Percentiles rank a stretch among this genome's conserved stretches.
phyloP scores from a whole-genome alignment of 2,797 vertebrate species.

The Gorsachius magnificus region DNA sequence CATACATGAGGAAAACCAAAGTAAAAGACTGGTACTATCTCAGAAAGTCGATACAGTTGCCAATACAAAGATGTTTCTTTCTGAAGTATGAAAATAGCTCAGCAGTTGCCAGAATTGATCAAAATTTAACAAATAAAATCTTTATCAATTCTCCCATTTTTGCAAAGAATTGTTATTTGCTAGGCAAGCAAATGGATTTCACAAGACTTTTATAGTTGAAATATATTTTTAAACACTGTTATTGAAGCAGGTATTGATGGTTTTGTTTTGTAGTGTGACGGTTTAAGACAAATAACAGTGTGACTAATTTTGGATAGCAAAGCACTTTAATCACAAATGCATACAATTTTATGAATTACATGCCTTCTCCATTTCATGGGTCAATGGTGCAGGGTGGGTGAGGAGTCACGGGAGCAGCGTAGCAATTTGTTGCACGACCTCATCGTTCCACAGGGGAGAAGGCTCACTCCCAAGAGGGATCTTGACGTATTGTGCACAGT shows the following conservation, averaged over 20 bases:
- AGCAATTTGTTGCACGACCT: neutral
- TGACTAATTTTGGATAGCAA: neutral
- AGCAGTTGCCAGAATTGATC: neutral
- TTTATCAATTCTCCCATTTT: neutral
- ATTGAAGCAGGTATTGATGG: neutral
- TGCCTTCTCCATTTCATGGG: neutral
- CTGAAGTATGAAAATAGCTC: neutral
- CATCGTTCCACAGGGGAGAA: accelerated
- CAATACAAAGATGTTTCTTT: neutral
- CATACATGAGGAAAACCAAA: neutral
- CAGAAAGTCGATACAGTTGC: neutral
- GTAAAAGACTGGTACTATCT: neutral
- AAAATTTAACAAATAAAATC: constrained; percentile 9
- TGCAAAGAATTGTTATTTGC: neutral
- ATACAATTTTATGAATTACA: neutral
- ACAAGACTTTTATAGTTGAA: neutral
- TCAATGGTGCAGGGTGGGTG: neutral
- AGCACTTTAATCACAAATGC: neutral
- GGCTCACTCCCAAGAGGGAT: neutral
- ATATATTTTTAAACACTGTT: neutral
- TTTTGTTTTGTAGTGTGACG: neutral
- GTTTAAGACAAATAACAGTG: neutral
- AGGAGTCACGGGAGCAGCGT: neutral
- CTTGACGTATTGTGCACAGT: neutral
- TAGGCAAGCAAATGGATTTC: neutral